Evolutionary conservation across 2,113 vertebrate genomes (phyloP).

Genomic region (Gopherus evgoodei): DNA sequence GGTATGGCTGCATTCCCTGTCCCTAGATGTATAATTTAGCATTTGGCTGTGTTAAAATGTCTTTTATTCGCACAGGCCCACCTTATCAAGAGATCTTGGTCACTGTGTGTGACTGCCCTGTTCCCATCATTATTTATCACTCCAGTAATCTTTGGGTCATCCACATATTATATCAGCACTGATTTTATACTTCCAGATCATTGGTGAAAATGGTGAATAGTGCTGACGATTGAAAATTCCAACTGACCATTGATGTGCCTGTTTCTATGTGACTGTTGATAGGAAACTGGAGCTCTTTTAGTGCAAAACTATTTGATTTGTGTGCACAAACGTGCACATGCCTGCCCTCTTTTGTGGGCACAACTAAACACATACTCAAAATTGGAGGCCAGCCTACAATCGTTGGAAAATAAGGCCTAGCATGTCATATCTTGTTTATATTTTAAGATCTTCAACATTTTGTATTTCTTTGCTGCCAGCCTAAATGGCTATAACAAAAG

Average conservation of each 20-base stretch:
- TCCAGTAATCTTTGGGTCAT: not conserved
- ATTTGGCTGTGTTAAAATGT: conserved; percentile 2
- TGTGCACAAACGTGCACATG: not conserved
- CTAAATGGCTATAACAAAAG: not conserved
- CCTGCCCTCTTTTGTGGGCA: not conserved
- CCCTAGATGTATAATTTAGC: conserved; percentile 13
- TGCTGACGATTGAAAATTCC: not conserved
- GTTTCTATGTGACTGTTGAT: not conserved
- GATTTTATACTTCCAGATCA: conserved; percentile 15
- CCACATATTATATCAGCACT: not conserved
- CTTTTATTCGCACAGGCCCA: not conserved
- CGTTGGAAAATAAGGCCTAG: not conserved
- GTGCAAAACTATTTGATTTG: not conserved
- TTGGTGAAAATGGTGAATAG: not conserved
- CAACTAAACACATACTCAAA: not conserved
- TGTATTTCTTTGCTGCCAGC: not conserved
- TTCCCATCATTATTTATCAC: not conserved
- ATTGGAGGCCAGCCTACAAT: not conserved
- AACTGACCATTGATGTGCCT: not conserved
- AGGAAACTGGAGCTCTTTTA: not conserved
- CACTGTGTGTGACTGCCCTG: not conserved
- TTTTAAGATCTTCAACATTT: not conserved
- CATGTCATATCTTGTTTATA: not conserved
- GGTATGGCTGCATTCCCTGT: not conserved
- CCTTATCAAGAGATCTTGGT: not conserved